phyloP scores from a whole-genome alignment of 2,888 invertebrate species.

The Lysandra coridon region DNA sequence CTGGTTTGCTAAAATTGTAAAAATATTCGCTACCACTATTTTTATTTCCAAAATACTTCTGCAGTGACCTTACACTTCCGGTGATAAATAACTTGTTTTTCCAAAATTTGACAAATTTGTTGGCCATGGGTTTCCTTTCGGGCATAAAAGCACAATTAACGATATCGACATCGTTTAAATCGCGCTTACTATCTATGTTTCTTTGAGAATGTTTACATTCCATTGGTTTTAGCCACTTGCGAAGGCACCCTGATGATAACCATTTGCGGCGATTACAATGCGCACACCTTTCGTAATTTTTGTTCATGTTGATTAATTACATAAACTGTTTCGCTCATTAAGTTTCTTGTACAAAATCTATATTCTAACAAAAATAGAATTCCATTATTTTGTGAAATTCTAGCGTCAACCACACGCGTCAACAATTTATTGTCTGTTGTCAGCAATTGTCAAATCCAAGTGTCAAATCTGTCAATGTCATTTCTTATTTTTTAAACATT shows the following conservation, averaged over 20 bases:
- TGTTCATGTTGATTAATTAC: conserved; percentile 54
- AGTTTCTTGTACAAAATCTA: conserved; percentile 6
- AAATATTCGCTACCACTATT: conserved; percentile 58
- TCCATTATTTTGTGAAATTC: neutral
- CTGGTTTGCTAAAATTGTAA: conserved; percentile 58
- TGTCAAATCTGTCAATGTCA: neutral
- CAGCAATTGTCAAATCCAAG: neutral
- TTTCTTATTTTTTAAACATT: too few species aligned
- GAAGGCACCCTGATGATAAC: conserved; percentile 72
- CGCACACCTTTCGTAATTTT: conserved; percentile 73
- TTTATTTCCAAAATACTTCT: conserved; percentile 70
- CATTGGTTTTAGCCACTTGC: conserved; percentile 74
- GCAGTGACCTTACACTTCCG: conserved; percentile 70
- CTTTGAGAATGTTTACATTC: conserved; percentile 78
- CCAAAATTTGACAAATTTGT: conserved; percentile 75
- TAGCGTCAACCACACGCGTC: neutral
- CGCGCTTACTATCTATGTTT: conserved; percentile 69
- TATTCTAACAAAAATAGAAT: neutral
- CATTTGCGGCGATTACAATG: conserved; percentile 74
- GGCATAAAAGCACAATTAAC: conserved; percentile 68
- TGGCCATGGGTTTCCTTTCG: conserved; percentile 66
- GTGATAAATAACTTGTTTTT: conserved; percentile 71
- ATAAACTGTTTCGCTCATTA: neutral
- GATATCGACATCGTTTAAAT: conserved; percentile 66
- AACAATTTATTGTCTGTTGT: neutral